phyloP scores from a whole-genome alignment of 92 coral and sea anemone genomes.

The Parazoanthus atlanticus region DNA sequence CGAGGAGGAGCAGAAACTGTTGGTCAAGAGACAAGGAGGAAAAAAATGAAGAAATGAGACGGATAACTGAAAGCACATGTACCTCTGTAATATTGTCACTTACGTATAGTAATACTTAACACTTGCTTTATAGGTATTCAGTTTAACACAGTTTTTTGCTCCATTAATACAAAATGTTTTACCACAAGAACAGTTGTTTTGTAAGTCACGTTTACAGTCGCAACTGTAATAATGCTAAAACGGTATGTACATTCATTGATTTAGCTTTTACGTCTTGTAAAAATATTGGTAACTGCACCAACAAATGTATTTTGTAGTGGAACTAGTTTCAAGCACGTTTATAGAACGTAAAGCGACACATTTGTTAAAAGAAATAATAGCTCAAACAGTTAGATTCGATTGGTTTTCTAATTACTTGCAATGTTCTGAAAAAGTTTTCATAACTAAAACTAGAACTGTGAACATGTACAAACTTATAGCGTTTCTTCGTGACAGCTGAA shows the following conservation, averaged over 20 bases:
- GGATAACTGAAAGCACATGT: neutral
- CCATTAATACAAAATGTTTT: neutral
- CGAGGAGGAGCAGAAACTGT: slow-evolving; percentile 77
- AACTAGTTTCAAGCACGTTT: neutral
- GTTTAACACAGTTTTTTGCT: neutral
- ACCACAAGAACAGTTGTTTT: neutral
- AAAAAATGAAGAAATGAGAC: slow-evolving; percentile 16
- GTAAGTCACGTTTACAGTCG: neutral
- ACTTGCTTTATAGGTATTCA: neutral
- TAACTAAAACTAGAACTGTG: neutral
- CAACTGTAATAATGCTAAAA: no score
- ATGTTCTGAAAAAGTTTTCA: no score
- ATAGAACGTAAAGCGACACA: no score
- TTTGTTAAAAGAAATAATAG: no score
- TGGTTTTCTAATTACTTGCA: no score
- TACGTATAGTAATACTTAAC: neutral
- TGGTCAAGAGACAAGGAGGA: slow-evolving; percentile 62
- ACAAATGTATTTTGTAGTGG: neutral
- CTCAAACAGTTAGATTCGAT: no score
- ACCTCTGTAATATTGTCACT: neutral
- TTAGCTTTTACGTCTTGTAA: neutral
- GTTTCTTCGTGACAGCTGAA: neutral
- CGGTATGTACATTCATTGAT: neutral
- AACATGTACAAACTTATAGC: neutral
- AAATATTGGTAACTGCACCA: neutral